A percentile compares a stretch with the other conserved stretches of the same genome.
These are phyloP conservation scores for Amphipoea lucens DNA, from an alignment of 2,888 invertebrate species.

Conservation along the genomic window DNA sequence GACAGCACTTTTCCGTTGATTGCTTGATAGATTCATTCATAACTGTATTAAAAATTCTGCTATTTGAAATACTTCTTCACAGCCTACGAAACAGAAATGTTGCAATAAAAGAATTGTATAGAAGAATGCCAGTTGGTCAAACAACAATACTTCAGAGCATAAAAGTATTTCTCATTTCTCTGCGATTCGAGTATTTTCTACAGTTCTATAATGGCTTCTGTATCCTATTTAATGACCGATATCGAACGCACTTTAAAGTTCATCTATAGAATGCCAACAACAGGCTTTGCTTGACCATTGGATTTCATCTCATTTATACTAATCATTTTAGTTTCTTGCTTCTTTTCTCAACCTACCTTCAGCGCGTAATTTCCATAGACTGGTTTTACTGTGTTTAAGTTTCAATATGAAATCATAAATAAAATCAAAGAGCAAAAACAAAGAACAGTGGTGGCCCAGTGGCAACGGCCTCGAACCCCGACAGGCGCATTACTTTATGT, in stretches of 20 bases:
- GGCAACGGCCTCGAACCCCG: no score
- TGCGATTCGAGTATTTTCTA: slow-evolving; percentile 28
- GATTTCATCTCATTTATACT: background rate
- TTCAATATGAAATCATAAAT: background rate
- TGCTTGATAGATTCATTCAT: background rate
- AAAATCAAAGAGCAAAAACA: background rate
- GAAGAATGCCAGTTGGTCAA: slow-evolving; percentile 7
- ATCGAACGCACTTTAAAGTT: slow-evolving; percentile 10
- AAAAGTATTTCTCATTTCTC: slow-evolving; percentile 33
- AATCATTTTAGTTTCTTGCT: background rate
- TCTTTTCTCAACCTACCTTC: background rate
- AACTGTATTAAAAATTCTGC: background rate
- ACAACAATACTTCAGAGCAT: slow-evolving; percentile 25
- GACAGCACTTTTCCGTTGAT: background rate
- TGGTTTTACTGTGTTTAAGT: background rate
- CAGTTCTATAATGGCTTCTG: slow-evolving; percentile 13
- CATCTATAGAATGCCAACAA: slow-evolving; percentile 12
- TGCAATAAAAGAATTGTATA: slow-evolving; percentile 22
- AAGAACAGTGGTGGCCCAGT: no score
- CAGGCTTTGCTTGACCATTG: slow-evolving; percentile 1
- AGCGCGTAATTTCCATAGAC: background rate
- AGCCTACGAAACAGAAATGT: background rate
- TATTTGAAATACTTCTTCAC: slow-evolving; percentile 6
- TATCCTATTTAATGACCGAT: slow-evolving; percentile 28
- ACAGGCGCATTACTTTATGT: no score